These are phyloP conservation scores for Hyaena hyaena DNA, from an alignment of 2,113 vertebrate genomes.

Conservation along the genomic window DNA sequence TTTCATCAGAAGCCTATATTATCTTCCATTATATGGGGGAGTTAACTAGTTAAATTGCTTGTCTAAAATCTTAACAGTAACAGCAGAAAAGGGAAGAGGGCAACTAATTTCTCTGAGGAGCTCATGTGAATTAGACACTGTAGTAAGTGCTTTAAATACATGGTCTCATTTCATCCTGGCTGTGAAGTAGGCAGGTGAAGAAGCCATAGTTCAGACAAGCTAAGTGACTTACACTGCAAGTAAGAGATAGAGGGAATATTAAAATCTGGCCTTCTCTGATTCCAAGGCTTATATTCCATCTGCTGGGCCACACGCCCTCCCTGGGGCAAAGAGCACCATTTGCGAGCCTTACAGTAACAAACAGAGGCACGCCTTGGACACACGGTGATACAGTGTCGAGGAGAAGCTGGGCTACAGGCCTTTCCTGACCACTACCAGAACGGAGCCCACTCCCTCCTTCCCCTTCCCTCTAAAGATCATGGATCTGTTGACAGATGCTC, in stretches of 20 bases:
- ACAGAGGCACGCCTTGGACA: background rate
- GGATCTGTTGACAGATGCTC: background rate
- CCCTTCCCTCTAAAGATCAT: background rate
- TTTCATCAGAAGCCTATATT: slow-evolving; percentile 71
- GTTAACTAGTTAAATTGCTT: slow-evolving; percentile 58
- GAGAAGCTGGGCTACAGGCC: background rate
- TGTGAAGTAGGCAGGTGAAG: slow-evolving; percentile 10
- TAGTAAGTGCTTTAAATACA: background rate
- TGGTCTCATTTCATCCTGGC: slow-evolving; percentile 35
- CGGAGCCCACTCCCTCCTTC: background rate
- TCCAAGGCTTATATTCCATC: background rate
- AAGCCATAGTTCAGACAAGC: slow-evolving; percentile 16
- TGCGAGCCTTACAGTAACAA: background rate
- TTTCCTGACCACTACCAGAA: background rate
- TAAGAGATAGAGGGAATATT: background rate
- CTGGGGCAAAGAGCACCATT: background rate
- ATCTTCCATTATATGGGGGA: slow-evolving; percentile 70
- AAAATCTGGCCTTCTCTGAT: background rate
- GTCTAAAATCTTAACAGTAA: slow-evolving; percentile 52
- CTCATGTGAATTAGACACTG: background rate
- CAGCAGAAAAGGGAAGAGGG: background rate
- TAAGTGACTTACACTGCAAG: background rate
- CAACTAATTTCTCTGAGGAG: slow-evolving; percentile 13
- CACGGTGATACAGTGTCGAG: fast-evolving
- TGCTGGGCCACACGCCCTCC: background rate